Percentiles rank a stretch among this genome's conserved stretches.
Evolutionary conservation across 2,113 vertebrate species (phyloP).

Genomic region (Ctenomys sociabilis): DNA sequence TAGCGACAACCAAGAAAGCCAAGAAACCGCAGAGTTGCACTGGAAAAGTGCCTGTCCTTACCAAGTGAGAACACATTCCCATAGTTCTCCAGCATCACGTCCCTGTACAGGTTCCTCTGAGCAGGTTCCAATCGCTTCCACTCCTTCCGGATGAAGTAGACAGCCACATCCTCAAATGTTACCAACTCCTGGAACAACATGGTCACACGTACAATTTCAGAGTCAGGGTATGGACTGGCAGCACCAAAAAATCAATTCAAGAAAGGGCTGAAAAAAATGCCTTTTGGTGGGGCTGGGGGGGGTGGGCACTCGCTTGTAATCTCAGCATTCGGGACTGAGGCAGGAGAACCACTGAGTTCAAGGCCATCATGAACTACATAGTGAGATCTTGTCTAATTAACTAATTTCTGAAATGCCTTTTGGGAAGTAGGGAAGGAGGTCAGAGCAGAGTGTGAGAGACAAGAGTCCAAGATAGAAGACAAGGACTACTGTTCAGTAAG

Average conservation of each 20-base stretch:
- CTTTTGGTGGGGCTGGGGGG: neutral
- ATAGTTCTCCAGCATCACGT: constrained; percentile 82
- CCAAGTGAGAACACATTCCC: constrained; percentile 77
- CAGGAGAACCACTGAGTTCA: neutral
- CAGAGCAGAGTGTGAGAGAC: neutral
- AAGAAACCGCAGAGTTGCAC: neutral
- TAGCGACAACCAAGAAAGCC: constrained; percentile 2
- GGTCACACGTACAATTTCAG: neutral
- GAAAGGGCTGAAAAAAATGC: neutral
- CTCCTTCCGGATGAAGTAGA: constrained; percentile 80
- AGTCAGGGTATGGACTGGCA: neutral
- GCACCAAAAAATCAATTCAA: neutral
- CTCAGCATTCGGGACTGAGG: neutral
- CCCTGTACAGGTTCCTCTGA: constrained; percentile 77
- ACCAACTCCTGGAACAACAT: constrained; percentile 72
- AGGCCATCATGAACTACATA: neutral
- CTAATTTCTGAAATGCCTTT: neutral
- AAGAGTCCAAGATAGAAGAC: neutral
- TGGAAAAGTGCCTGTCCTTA: constrained; percentile 17
- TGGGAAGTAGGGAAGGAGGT: neutral
- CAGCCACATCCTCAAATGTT: constrained; percentile 81
- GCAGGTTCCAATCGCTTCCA: constrained; percentile 79
- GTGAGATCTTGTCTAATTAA: neutral
- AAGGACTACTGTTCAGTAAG: neutral
- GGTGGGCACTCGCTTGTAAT: neutral